A percentile compares a stretch with the other conserved stretches of the same genome.
Evolutionary conservation across 2,797 vertebrate genomes (phyloP).

Genomic region (Microcaecilia unicolor): DNA sequence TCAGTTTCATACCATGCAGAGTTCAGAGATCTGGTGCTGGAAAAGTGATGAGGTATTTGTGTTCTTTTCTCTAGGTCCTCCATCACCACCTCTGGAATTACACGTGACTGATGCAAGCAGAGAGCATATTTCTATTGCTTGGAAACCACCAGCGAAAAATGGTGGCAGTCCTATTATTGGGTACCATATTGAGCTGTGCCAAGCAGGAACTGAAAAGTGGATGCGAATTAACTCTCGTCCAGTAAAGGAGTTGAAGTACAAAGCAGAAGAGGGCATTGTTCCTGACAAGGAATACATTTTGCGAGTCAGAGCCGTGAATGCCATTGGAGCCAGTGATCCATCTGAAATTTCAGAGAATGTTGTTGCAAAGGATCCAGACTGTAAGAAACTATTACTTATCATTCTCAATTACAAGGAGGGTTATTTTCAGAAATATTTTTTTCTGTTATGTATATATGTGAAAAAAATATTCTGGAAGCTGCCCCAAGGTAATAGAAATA

Average conservation of each 20-base stretch:
- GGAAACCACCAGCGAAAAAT: slow-evolving; percentile 85
- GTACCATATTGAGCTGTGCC: slow-evolving; percentile 91
- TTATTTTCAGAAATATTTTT: background rate
- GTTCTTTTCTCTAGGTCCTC: slow-evolving; percentile 63
- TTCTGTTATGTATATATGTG: background rate
- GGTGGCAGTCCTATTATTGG: slow-evolving; percentile 84
- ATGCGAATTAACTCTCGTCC: slow-evolving; percentile 96
- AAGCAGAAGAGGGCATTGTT: slow-evolving; percentile 80
- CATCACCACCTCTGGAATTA: slow-evolving; percentile 85
- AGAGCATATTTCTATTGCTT: slow-evolving; percentile 80
- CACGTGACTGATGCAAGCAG: slow-evolving; percentile 84
- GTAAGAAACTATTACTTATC: slow-evolving; percentile 50
- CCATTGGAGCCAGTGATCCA: slow-evolving; percentile 84
- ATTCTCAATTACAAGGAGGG: background rate
- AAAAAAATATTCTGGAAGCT: too few species aligned
- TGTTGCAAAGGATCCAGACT: slow-evolving; percentile 87
- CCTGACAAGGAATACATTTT: slow-evolving; percentile 92
- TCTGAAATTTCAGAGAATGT: slow-evolving; percentile 94
- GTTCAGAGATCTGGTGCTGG: background rate
- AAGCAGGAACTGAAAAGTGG: slow-evolving; percentile 93
- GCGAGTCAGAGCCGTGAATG: slow-evolving; percentile 88
- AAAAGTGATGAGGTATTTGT: background rate
- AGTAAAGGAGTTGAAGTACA: slow-evolving; percentile 88
- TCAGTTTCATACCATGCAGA: background rate
- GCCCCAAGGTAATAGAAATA: too few species aligned